Evolutionary conservation across 2,888 invertebrate species (phyloP).

Genomic region (Dasysyrphus tricinctus): DNA sequence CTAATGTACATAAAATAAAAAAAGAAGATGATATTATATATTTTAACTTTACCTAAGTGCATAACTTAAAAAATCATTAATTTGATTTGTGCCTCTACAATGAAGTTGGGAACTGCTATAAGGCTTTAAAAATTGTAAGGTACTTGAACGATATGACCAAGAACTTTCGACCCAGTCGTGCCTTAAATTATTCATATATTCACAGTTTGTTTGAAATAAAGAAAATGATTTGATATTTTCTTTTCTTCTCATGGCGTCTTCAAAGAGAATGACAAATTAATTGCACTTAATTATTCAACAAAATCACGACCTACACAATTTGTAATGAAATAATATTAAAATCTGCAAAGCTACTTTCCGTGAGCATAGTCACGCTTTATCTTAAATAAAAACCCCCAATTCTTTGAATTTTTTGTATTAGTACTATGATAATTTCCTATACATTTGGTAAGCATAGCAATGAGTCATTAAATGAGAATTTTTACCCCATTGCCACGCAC

Average conservation of each 20-base stretch:
- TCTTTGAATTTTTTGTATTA: not conserved
- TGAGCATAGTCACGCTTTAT: slow-evolving; percentile 6
- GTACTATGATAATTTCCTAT: not conserved
- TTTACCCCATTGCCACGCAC: not conserved
- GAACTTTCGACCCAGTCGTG: too few species aligned
- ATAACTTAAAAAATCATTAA: too few species aligned
- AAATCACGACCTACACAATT: slow-evolving; percentile 15
- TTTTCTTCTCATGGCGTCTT: not conserved
- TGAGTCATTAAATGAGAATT: slow-evolving; percentile 9
- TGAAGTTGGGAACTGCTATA: too few species aligned
- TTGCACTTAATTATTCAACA: slow-evolving; percentile 2
- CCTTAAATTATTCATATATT: too few species aligned
- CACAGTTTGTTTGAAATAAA: not conserved
- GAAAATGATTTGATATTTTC: not conserved
- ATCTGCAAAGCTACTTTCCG: not conserved
- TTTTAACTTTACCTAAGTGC: too few species aligned
- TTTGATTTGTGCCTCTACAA: too few species aligned
- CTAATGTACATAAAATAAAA: too few species aligned
- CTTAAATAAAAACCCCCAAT: not conserved
- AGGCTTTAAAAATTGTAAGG: too few species aligned
- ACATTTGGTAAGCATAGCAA: not conserved
- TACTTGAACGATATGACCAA: too few species aligned
- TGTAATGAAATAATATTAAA: not conserved
- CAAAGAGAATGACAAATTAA: not conserved
- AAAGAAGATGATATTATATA: too few species aligned